Evolutionary conservation across 2,797 vertebrate species (phyloP).

Genomic region (Cryptoblepharus egeriae): DNA sequence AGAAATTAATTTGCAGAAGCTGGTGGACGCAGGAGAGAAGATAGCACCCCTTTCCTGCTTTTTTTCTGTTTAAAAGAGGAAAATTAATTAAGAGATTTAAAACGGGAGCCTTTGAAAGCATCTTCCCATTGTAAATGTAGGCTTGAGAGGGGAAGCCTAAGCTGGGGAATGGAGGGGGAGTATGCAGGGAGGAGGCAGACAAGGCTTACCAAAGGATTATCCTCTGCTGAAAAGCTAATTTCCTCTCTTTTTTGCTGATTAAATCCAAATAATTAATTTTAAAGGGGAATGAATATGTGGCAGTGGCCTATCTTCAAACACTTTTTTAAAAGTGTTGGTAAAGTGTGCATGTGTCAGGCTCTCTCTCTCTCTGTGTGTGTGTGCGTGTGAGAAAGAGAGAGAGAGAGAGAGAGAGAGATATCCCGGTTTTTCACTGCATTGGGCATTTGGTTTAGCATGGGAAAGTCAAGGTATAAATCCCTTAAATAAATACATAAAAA

Average conservation of each 20-base stretch:
- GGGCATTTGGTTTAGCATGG: too few relatives aligned
- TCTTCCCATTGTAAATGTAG: constrained; percentile 59
- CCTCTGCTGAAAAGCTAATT: not conserved
- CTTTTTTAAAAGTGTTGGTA: not conserved
- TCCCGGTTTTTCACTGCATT: too few relatives aligned
- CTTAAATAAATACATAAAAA: too few relatives aligned
- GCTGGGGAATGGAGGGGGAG: not conserved
- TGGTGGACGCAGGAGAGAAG: constrained; percentile 45
- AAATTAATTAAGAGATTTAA: constrained; percentile 70
- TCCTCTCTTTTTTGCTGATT: not conserved
- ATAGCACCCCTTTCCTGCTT: constrained; percentile 45
- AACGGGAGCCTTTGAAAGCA: constrained; percentile 66
- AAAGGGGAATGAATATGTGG: not conserved
- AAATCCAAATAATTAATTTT: not conserved
- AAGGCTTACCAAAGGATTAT: constrained; percentile 41
- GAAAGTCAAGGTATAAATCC: too few relatives aligned
- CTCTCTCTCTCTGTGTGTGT: too few relatives aligned
- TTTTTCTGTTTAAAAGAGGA: constrained; percentile 59
- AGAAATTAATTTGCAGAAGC: constrained; percentile 59
- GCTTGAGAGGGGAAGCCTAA: constrained; percentile 47
- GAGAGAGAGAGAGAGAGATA: too few relatives aligned
- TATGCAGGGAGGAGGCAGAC: not conserved
- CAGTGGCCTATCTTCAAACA: not conserved
- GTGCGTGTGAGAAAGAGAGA: too few relatives aligned
- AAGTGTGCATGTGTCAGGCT: too few relatives aligned